phyloP scores from a whole-genome alignment of 2,888 invertebrate species.

The Ischnura elegans region DNA sequence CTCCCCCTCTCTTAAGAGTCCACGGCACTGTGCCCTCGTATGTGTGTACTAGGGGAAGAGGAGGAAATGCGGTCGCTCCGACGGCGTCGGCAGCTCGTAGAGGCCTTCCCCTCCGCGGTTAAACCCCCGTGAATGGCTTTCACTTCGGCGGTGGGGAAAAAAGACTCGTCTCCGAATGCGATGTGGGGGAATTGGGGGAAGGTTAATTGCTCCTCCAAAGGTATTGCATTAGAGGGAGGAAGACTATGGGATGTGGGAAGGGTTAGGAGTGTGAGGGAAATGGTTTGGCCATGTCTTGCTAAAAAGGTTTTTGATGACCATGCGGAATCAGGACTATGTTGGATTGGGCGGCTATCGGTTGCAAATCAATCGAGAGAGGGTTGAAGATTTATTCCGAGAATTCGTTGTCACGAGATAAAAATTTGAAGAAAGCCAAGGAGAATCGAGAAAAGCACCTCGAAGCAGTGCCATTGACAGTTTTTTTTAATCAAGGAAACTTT shows the following conservation, averaged over 20 bases:
- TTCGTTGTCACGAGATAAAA: too few species aligned
- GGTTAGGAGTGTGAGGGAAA: not conserved
- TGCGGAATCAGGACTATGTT: not conserved
- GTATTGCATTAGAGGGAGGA: not conserved
- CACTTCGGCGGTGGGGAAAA: not conserved
- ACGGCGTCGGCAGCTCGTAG: not conserved
- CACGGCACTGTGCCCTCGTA: not conserved
- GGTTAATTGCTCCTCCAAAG: slow-evolving; percentile 2
- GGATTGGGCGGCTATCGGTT: not conserved
- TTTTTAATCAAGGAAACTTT: too few species aligned
- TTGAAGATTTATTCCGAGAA: too few species aligned
- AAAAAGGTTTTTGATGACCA: not conserved
- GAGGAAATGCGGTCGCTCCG: not conserved
- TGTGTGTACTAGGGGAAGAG: too few species aligned
- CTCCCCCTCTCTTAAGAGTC: too few species aligned
- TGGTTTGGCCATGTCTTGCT: not conserved
- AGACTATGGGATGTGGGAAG: not conserved
- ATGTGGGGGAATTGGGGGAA: not conserved
- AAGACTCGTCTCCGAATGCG: not conserved
- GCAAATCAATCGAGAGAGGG: not conserved
- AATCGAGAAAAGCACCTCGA: too few species aligned
- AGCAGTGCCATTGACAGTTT: too few species aligned
- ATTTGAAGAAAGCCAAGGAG: too few species aligned
- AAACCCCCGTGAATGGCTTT: not conserved
- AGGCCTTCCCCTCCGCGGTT: not conserved